Conservation (phyloP, 2,797 vertebrate genomes). For the Mormyrus proboscirostris region DNA sequence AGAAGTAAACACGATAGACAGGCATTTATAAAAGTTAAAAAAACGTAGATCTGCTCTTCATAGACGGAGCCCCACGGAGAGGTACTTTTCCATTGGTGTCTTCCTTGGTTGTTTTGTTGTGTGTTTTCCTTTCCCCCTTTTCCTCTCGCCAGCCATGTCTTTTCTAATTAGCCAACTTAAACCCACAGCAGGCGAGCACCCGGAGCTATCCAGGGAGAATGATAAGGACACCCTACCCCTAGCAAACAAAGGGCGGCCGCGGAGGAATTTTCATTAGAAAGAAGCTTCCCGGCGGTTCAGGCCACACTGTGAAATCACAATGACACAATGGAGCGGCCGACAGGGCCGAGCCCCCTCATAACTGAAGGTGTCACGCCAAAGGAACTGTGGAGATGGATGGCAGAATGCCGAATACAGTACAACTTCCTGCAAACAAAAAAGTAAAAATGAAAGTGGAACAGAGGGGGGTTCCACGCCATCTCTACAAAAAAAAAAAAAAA, state of each 20-base stretch:
- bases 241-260: slow-evolving; percentile 62
- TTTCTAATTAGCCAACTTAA: slow-evolving; percentile 73
- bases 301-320: slow-evolving; percentile 66
- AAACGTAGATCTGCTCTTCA: slow-evolving; percentile 36
- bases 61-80: slow-evolving; percentile 20
- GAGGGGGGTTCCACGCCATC: slow-evolving; percentile 3
- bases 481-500: slow-evolving; percentile 38
- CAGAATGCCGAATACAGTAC: slow-evolving; percentile 45
- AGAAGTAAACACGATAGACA: slow-evolving; percentile 33
- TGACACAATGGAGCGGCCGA: slow-evolving; percentile 54
- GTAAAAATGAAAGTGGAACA: slow-evolving; percentile 34
- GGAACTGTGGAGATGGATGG: slow-evolving; percentile 43
- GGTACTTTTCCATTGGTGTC: slow-evolving; percentile 32
- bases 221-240: slow-evolving; percentile 59
- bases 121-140: slow-evolving; percentile 44
- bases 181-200: slow-evolving; percentile 66
- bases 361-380: slow-evolving; percentile 55
- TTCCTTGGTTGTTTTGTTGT: slow-evolving; percentile 49
- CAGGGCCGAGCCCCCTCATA: slow-evolving; percentile 56
- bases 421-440: slow-evolving; percentile 41
- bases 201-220: slow-evolving; percentile 55
- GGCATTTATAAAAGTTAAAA: slow-evolving; percentile 21
- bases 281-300: slow-evolving; percentile 57
- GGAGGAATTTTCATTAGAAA: slow-evolving; percentile 78
- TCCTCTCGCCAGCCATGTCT: slow-evolving; percentile 51